phyloP scores from a whole-genome alignment of 2,113 vertebrate species.

The Proterorhinus semilunaris region DNA sequence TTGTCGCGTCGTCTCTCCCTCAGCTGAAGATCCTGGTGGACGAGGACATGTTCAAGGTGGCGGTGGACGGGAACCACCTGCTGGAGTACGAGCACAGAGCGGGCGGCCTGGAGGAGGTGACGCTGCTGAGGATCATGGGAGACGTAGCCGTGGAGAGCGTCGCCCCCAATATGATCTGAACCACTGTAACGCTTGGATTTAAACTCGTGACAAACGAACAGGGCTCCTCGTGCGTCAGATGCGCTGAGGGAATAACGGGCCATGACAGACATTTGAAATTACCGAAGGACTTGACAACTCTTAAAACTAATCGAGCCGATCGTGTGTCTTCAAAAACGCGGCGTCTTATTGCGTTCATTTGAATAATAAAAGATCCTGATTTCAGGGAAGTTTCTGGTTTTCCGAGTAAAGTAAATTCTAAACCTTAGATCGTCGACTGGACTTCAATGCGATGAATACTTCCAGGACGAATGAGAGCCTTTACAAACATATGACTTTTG shows the following conservation, averaged over 20 bases:
- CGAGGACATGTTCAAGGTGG: slow-evolving; percentile 76
- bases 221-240: background rate
- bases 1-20: background rate
- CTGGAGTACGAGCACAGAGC: slow-evolving; percentile 79
- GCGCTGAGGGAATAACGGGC: background rate
- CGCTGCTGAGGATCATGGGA: slow-evolving; percentile 68
- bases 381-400: too few species aligned
- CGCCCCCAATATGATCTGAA: slow-evolving; percentile 76
- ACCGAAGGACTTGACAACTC: too few species aligned
- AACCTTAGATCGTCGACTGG: too few species aligned
- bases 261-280: background rate
- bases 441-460: too few species aligned
- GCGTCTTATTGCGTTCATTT: too few species aligned
- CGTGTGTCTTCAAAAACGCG: too few species aligned
- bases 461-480: too few species aligned
- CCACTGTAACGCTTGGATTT: background rate
- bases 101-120: slow-evolving; percentile 75
- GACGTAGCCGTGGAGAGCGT: slow-evolving; percentile 73
- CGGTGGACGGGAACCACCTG: slow-evolving; percentile 75
- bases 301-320: too few species aligned
- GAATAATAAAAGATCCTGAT: too few species aligned
- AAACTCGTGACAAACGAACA: background rate
- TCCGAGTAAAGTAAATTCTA: too few species aligned
- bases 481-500: too few species aligned
- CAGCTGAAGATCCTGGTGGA: slow-evolving; percentile 82